phyloP scores from a whole-genome alignment of 2,888 invertebrate genomes.

The Microctonus brassicae region DNA sequence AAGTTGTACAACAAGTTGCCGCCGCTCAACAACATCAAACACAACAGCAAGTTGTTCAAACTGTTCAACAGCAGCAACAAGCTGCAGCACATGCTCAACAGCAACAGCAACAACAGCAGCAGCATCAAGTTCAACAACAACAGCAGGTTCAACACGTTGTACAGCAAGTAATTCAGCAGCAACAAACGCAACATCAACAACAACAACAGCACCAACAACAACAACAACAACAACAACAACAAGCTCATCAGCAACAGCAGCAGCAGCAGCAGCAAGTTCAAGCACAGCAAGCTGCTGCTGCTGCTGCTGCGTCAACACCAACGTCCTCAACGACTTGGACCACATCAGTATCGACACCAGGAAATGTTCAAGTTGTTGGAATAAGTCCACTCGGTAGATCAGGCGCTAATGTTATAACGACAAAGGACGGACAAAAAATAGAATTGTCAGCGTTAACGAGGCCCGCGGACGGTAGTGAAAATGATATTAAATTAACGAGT shows the following conservation, averaged over 20 bases:
- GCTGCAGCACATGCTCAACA: slow-evolving; percentile 61
- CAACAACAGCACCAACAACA: slow-evolving; percentile 54
- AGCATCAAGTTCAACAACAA: slow-evolving; percentile 65
- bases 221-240: slow-evolving; percentile 58
- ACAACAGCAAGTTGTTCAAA: slow-evolving; percentile 51
- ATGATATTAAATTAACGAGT: slow-evolving; percentile 65
- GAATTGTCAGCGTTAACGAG: slow-evolving; percentile 62
- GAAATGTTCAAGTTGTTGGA: slow-evolving; percentile 67
- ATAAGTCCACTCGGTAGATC: slow-evolving; percentile 61
- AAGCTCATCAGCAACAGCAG: slow-evolving; percentile 62
- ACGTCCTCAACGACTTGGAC: slow-evolving; percentile 65
- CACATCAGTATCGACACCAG: slow-evolving; percentile 64
- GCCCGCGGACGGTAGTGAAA: slow-evolving; percentile 58
- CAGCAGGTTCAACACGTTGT: slow-evolving; percentile 59
- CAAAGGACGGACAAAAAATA: slow-evolving; percentile 67
- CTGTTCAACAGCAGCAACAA: slow-evolving; percentile 61
- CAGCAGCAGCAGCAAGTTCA: slow-evolving; percentile 65
- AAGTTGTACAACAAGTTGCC: slow-evolving; percentile 58
- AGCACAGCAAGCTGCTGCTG: slow-evolving; percentile 63
- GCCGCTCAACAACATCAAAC: slow-evolving; percentile 57
- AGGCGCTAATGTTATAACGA: slow-evolving; percentile 60
- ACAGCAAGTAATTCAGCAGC: slow-evolving; percentile 58
- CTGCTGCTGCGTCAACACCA: too few relatives aligned
- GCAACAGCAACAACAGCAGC: slow-evolving; percentile 62
- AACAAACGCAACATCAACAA: slow-evolving; percentile 32